These are phyloP conservation scores for Neoitamus cyanurus DNA, from an alignment of 2,888 invertebrate genomes.

Conservation along the genomic window DNA sequence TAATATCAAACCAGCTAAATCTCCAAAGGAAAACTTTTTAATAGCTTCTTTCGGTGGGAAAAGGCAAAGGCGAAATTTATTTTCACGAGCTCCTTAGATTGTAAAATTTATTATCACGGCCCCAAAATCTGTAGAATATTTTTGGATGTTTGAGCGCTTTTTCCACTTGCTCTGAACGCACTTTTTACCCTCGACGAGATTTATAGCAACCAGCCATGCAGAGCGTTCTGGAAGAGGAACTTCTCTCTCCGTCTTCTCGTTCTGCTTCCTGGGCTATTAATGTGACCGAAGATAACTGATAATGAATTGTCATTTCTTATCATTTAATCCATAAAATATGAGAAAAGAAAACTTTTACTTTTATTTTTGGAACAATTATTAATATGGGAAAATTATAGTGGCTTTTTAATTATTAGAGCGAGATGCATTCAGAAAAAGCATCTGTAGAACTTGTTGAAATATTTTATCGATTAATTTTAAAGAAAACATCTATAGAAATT, in stretches of 20 bases:
- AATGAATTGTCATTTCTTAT: conserved; percentile 34
- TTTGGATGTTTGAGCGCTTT: conserved; percentile 4
- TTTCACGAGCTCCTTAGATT: conserved; percentile 6
- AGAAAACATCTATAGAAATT: no score
- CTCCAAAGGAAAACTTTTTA: conserved; percentile 8
- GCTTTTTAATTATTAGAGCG: no score
- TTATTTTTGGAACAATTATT: not conserved
- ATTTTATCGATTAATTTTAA: no score
- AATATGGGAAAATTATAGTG: not conserved
- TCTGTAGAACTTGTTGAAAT: no score
- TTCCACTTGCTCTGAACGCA: not conserved
- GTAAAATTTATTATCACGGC: not conserved
- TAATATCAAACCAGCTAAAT: conserved; percentile 2
- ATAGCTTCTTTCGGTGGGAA: not conserved
- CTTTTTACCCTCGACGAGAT: conserved; percentile 2
- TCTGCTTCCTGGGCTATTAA: not conserved
- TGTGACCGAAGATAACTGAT: conserved; percentile 21
- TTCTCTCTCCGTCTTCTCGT: not conserved
- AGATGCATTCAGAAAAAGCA: no score
- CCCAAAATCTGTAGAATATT: conserved; percentile 9
- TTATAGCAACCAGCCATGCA: conserved; percentile 20
- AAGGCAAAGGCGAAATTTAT: conserved; percentile 13
- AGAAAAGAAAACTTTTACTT: not conserved
- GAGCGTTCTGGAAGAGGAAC: not conserved
- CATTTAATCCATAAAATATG: conserved; percentile 17